Base-by-base conservation (phyloP, 2,888 invertebrate species). In the Argynnis bischoffii region DNA sequence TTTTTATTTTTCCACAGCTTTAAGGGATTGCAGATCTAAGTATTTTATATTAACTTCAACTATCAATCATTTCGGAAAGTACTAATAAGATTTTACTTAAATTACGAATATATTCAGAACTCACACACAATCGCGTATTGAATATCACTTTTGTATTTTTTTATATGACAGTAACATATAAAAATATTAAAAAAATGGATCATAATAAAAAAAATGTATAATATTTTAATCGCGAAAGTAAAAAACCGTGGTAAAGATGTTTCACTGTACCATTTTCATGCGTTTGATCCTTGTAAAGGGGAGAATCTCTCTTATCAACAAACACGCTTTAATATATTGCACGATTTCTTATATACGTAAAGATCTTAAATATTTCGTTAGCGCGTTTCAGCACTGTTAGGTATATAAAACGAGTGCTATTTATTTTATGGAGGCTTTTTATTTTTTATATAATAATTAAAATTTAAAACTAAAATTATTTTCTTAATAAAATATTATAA, bases 231-330 rank as follows among this genome's bases (percentile, higher is more conserved):
- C 11, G 8, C 35, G 35, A 11, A 55, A n/a, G 3, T 3, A 41
- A 69, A 67, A 69, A 64, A 56, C 6, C 61, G 54, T 53, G 54
- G 59, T 56, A 54, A 69, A 63, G 55, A 31, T 55, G n/a, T 16
- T 75, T 53, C 8, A 47, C 59, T 59, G 47, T 26, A 53, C 69
- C 54, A 18, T 18, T 51, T 41, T 54, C 35, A 57, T 88, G 86
- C 87, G 84, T 83, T 88, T 97, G 97, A 96, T 96, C 97, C 97
- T 98, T 97, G 97, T 97, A 95, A 98, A 98, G 96, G 96, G 96
- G 96, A 96, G 96, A 95, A 94, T 96, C 98, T 98, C 98, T 98
- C 98, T 98, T 98, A 98, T 97, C 96, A 97, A 97, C 97, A 96
- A 95, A 98, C 98, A 97, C 98, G 51, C 13, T 1, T 31, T 2